A percentile compares a stretch with the other conserved stretches of the same genome.
Evolutionary conservation across 2,888 invertebrate species (phyloP).

Genomic region (Lamellibrachia satsuma): DNA sequence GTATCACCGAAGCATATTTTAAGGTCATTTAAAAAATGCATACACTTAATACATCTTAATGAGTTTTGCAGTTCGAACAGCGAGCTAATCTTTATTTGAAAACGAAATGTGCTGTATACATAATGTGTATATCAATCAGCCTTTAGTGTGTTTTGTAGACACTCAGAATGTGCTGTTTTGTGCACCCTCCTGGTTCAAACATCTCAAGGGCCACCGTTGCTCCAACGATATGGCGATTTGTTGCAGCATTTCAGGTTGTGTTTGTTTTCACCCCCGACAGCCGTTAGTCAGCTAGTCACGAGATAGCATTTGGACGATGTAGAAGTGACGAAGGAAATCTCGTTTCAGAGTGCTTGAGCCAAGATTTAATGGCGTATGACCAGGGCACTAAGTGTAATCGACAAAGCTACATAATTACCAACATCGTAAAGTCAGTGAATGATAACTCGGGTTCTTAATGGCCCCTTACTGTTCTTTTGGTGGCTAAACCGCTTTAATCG

Average conservation of each 20-base stretch:
- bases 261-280: not conserved
- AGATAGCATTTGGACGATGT: conserved; percentile 1
- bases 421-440: conserved; percentile 1
- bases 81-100: no score
- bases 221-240: not conserved
- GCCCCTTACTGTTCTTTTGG: not conserved
- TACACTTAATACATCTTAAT: no score
- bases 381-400: not conserved
- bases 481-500: conserved; percentile 5
- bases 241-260: not conserved
- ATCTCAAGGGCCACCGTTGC: not conserved
- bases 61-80: no score
- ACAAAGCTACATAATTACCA: not conserved
- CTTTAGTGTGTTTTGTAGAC: not conserved
- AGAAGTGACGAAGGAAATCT: conserved; percentile 9
- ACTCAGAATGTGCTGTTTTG: not conserved
- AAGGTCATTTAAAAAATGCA: no score
- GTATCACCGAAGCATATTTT: no score
- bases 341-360: not conserved
- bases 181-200: not conserved
- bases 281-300: not conserved
- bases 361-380: not conserved
- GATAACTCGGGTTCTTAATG: not conserved
- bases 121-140: not conserved
- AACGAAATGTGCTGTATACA: not conserved